Evolutionary conservation across 2,797 vertebrate genomes (phyloP).

Genomic region (Lateolabrax maculatus): DNA sequence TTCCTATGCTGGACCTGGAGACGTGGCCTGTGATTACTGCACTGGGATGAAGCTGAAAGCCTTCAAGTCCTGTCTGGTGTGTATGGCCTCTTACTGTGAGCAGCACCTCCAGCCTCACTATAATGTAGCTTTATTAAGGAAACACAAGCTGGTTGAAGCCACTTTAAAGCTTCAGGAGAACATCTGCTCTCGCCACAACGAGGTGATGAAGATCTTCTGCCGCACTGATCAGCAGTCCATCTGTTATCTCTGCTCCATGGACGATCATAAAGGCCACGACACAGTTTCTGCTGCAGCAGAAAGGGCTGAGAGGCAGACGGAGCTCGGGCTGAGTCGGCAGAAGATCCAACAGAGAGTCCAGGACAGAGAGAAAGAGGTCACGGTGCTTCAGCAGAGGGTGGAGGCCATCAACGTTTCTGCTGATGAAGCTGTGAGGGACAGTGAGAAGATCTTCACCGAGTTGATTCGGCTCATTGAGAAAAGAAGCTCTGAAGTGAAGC

Average conservation of each 20-base stretch:
- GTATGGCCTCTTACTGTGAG: conserved; percentile 38
- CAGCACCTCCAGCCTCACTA: conserved; percentile 32
- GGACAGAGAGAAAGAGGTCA: conserved; percentile 13
- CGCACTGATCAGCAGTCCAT: conserved; percentile 32
- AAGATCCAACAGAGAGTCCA: conserved; percentile 19
- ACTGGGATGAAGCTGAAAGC: background rate
- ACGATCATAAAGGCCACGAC: conserved; percentile 30
- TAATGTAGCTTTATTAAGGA: background rate
- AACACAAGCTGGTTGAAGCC: conserved; percentile 23
- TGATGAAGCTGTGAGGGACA: conserved; percentile 31
- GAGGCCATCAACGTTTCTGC: background rate
- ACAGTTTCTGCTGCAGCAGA: conserved; percentile 20
- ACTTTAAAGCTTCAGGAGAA: conserved; percentile 34
- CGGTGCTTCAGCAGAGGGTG: conserved; percentile 7
- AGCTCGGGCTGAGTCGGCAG: background rate
- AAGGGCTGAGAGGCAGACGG: background rate
- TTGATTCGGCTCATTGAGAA: background rate
- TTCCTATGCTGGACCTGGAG: conserved; percentile 14
- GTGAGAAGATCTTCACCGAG: conserved; percentile 8
- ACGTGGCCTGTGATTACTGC: conserved; percentile 48
- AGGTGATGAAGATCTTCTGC: conserved; percentile 60
- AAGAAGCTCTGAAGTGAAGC: conserved; percentile 17
- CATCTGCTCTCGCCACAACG: conserved; percentile 26
- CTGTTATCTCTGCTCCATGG: conserved; percentile 7
- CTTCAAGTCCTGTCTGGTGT: conserved; percentile 47